Evolutionary conservation across 2,888 invertebrate species (phyloP), one percentile per base, ranked within the genome.

Genomic region (Tryphoninae sp.): DNA sequence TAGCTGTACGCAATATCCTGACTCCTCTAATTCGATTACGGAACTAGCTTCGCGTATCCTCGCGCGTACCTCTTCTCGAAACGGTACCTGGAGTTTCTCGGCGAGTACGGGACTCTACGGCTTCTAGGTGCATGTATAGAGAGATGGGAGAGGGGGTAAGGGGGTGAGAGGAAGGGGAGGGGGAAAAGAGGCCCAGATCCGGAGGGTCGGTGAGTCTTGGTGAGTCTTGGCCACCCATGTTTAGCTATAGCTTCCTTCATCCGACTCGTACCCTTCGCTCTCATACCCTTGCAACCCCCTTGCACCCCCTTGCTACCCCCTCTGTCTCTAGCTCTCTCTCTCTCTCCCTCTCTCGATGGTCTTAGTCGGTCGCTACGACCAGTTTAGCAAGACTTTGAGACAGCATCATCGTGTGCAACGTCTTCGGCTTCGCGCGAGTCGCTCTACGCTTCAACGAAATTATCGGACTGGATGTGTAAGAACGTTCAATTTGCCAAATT

Each of bases 1-100:
- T 85, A 89, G 87, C 88, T 87, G 89, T 89, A 90, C 90, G 91
- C 91, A 92, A 92, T 92, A 92, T 92, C 92, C 92, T 91, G 92
- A 90, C 90, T 90, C 89, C 87, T 88, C 89, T 91, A 89, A 92
- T 91, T 91, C 89, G 88, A 91, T 92, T 91, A 91, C 86, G 86
- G 88, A 89, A 89, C 90, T 89, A 88, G 89, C 88, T 88, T 84
- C 85, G 88, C 86, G 87, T 84, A 85, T 77, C 83, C 82, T 16
- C 55, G 55, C 55, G 55, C 19, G 19, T 55, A 45, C 11, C 55
- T 55, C 55, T 55, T 55, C 55, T 8, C 19, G 16, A 55, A 51
- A n/a, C 55, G 71, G 55, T 22, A 11, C 45, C 45, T 13, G 45
- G 45, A 45, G 45, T 45, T 45, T 33, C 69, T 23, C 67, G 13